Percentiles rank a stretch among this genome's conserved stretches.
These are phyloP conservation scores for Microchirus variegatus DNA, from an alignment of 2,797 vertebrate species.

Conservation along the genomic window DNA sequence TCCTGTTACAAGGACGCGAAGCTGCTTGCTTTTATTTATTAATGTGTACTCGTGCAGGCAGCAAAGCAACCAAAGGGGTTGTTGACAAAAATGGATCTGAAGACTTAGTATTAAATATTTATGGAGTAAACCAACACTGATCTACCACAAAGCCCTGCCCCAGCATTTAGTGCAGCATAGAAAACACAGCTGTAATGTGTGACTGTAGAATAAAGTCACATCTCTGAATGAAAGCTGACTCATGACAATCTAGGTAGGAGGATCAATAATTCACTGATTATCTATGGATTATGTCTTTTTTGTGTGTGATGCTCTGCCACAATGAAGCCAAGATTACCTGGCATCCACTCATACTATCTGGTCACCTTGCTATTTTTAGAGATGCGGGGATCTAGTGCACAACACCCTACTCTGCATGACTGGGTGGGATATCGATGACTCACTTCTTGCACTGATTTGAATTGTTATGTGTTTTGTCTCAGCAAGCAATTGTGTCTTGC, in stretches of 20 bases:
- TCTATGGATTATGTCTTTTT: constrained; percentile 53
- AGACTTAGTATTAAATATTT: constrained; percentile 52
- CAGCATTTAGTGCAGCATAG: constrained; percentile 2
- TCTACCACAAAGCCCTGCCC: constrained; percentile 7
- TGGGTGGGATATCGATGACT: constrained; percentile 62
- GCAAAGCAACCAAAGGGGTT: constrained; percentile 33
- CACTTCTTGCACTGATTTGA: constrained; percentile 51
- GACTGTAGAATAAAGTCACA: constrained; percentile 16
- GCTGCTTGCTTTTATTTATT: constrained; percentile 52
- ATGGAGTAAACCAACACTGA: constrained; percentile 43
- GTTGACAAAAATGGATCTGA: constrained; percentile 26
- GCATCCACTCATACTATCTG: constrained; percentile 61
- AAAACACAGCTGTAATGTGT: background rate
- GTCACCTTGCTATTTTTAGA: constrained; percentile 74
- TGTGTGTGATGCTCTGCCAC: constrained; percentile 40
- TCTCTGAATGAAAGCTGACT: constrained; percentile 47
- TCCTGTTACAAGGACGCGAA: constrained; percentile 43
- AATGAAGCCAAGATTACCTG: constrained; percentile 57
- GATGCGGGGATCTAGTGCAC: constrained; percentile 44
- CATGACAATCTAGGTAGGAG: constrained; percentile 21
- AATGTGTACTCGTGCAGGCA: constrained; percentile 39
- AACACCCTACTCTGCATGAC: constrained; percentile 46
- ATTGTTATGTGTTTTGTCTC: constrained; percentile 50
- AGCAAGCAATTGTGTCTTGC: constrained; percentile 53
- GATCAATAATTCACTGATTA: constrained; percentile 61